Evolutionary conservation across 2,113 vertebrate species (phyloP).

Genomic region (Phocoena sinus): DNA sequence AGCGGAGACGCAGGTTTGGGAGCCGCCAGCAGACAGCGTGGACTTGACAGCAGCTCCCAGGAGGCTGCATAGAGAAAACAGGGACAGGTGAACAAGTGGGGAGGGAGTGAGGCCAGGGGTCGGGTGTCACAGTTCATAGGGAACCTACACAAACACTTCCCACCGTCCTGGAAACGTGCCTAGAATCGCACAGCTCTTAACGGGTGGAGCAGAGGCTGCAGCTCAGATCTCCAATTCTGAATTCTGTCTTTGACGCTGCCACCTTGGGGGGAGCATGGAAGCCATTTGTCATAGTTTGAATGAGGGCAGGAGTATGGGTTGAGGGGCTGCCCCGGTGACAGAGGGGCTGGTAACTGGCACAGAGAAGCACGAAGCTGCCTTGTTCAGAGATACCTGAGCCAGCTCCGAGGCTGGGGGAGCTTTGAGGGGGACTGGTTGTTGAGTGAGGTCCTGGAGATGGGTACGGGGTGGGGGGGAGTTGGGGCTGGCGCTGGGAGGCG

Average conservation of each 20-base stretch:
- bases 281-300: not conserved
- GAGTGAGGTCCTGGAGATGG: not conserved
- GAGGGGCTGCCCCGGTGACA: not conserved
- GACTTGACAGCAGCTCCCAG: not conserved
- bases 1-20: not conserved
- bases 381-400: not conserved
- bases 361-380: not conserved
- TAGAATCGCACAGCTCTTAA: not conserved
- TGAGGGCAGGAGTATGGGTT: not conserved
- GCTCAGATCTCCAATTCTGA: not conserved
- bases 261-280: not conserved
- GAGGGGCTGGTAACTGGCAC: not conserved
- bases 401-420: not conserved
- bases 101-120: not conserved
- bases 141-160: not conserved
- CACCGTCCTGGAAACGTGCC: accelerated
- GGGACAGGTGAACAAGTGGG: not conserved
- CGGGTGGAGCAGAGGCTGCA: not conserved
- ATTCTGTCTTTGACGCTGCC: not conserved
- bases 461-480: not conserved
- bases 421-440: accelerated
- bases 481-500: not conserved
- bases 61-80: not conserved
- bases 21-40: not conserved
- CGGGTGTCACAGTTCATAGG: not conserved